Evolutionary conservation across 2,113 vertebrate genomes (phyloP).

Genomic region (Lophius piscatorius): DNA sequence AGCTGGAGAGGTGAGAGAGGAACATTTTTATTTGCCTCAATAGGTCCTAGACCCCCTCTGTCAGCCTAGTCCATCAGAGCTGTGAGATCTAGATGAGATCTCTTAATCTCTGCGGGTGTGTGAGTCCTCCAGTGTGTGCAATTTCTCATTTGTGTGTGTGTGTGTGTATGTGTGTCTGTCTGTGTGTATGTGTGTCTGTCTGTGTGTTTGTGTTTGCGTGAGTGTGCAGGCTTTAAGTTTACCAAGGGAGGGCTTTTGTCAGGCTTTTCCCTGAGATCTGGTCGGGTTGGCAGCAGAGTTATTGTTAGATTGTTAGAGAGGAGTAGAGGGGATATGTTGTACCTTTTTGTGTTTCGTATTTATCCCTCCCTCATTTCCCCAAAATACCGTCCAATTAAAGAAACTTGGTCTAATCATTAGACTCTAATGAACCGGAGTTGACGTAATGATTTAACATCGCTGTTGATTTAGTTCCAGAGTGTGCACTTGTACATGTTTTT

Average conservation of each 20-base stretch:
- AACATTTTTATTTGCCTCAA: slow-evolving; percentile 32
- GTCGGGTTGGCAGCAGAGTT: slow-evolving; percentile 37
- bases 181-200: not conserved
- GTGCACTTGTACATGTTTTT: not conserved
- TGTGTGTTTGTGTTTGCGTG: slow-evolving; percentile 2
- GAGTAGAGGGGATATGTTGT: not conserved
- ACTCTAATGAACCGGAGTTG: not conserved
- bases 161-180: slow-evolving; percentile 1
- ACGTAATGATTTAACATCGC: too few relatives aligned
- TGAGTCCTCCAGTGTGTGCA: too few relatives aligned
- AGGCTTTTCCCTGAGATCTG: slow-evolving; percentile 40
- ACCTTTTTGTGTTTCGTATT: slow-evolving; percentile 9
- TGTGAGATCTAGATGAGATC: slow-evolving; percentile 45
- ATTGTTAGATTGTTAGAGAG: slow-evolving; percentile 25
- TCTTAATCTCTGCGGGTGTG: slow-evolving; percentile 47
- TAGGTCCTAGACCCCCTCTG: slow-evolving; percentile 43
- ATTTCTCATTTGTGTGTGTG: not conserved
- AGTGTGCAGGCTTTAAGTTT: slow-evolving; percentile 27
- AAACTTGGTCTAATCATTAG: too few relatives aligned
- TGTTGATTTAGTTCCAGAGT: too few relatives aligned
- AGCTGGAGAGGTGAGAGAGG: slow-evolving; percentile 10
- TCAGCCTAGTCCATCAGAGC: slow-evolving; percentile 52
- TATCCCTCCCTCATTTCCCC: not conserved
- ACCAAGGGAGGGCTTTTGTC: slow-evolving; percentile 46
- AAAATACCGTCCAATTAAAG: slow-evolving; percentile 5